These are phyloP conservation scores for Eupithecia dodoneata DNA, from an alignment of 2,888 invertebrate genomes.

Conservation along the genomic window DNA sequence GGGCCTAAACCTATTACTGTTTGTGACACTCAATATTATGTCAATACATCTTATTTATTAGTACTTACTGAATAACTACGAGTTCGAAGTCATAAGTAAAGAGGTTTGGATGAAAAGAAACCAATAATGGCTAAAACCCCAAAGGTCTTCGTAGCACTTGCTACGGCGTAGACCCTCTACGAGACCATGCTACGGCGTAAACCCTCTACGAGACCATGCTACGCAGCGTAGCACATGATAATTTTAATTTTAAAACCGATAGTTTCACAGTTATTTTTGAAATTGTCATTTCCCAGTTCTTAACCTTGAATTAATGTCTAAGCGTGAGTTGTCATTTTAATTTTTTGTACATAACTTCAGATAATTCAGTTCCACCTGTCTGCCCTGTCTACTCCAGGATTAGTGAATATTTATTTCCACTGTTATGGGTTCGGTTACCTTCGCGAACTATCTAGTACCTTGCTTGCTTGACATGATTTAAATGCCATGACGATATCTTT, in stretches of 20 bases:
- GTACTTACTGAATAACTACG: background rate
- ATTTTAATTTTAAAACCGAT: constrained; percentile 30
- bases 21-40: background rate
- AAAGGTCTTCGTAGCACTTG: constrained; percentile 13
- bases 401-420: constrained; percentile 1
- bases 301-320: constrained; percentile 39
- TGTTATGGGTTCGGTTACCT: constrained; percentile 9
- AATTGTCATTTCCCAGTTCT: constrained; percentile 55
- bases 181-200: constrained; percentile 4
- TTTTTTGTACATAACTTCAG: constrained; percentile 18
- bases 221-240: background rate
- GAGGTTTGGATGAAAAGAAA: background rate
- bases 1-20: background rate
- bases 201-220: background rate
- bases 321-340: constrained; percentile 18
- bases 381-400: constrained; percentile 8
- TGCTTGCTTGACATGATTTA: background rate
- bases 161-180: constrained; percentile 11
- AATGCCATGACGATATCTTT: background rate
- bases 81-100: background rate
- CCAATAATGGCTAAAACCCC: background rate
- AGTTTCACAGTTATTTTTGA: constrained; percentile 46
- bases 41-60: background rate
- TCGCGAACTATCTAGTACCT: background rate
- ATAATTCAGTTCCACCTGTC: constrained; percentile 19